Evolutionary conservation across 2,797 vertebrate species (phyloP), one percentile per base, ranked within the genome.

Genomic region (Hephaestus fuliginosus): DNA sequence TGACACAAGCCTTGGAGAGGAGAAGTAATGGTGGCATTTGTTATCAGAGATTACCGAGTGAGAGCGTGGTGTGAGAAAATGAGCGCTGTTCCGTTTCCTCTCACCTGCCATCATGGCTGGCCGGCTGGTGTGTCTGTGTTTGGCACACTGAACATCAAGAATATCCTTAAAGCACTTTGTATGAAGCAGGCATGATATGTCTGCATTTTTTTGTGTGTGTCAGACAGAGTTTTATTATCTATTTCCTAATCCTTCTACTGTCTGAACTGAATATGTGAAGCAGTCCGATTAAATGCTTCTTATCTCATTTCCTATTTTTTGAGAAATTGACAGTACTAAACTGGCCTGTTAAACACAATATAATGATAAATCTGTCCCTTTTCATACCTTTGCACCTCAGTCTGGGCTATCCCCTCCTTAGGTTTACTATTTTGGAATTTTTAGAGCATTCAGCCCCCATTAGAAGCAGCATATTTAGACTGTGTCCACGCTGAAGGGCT

Each of bases 21-120:
- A 74, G 74, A 81, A 84, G 64, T 91, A 94, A 94, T 92, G 87
- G 91, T 81, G 87, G 93, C 74, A 90, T 95, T 93, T 91, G 81
- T 93, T 94, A 90, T 90, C 56, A 7, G 56, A 51, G 80, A 88
- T 78, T 72, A 76, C 49, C 11, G 20, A 53, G 80, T 1, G 36
- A 39, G 56, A 70, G 60, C 75, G 86, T 28, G 66, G 71, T 20
- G 53, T 61, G 67, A 73, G 25, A 56, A 61, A 86, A 85, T 41
- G 55, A 83, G 52, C 41, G 6, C 64, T 70, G 78, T 55, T 87
- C 61, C 4, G 17, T 49, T 86, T 78, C 67, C 64, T 77, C 63
- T 76, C 63, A 58, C 73, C 64, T 78, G 65, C 63, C 56, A 70
- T 18, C 20, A 51, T 20, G 71, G 36, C 61, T 33, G 70, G 41